Base-by-base conservation (phyloP, 2,113 vertebrate species). In the Uria aalge region DNA sequence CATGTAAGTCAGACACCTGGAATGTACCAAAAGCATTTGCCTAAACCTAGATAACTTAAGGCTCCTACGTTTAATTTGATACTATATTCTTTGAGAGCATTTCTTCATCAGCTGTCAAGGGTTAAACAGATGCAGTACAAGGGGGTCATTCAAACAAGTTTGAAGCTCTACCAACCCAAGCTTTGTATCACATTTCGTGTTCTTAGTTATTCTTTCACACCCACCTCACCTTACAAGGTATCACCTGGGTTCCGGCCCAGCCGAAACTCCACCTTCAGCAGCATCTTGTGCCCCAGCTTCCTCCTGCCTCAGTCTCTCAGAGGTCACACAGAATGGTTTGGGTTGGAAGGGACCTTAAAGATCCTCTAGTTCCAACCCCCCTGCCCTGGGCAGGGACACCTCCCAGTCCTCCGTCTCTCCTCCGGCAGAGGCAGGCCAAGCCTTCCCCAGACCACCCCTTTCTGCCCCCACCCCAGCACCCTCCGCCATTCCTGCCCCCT, bases 261-360 rank as follows among this genome's bases (percentile, higher is more conserved):
- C n/a, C 27, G 5, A 26, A 38, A 74, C 0, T 0, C 4, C 1
- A 0, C 12, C 17, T 26, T 11, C 45, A 40, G 60, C 45, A 3
- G 21, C 53, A 17, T 13, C 7, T 36, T 18, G 8, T 20, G 2
- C 43, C 22, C 23, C 2, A 0, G 12, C 16, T 32, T 27, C 40
- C 26, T 38, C 34, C 13, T 5, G 3, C 38, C 40, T 29, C 32
- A 1, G 15, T 16, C 24, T 27, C 34, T 40, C 32, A 1, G 16
- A n/a, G 30, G 3, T 45, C 45, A 45, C 18, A 45, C 45, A 19
- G 18, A 45, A 45, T 18, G 45, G 18, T 19, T 5, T 5, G 45
- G 17, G 45, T 19, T 45, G 18, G 45, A 45, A 45, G 45, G 45
- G 45, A 45, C 45, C 45, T 45, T 45, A 45, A 45, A 45, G 18